Evolutionary conservation across 2,888 invertebrate genomes (phyloP).

Genomic region (Ormyrus thymus): DNA sequence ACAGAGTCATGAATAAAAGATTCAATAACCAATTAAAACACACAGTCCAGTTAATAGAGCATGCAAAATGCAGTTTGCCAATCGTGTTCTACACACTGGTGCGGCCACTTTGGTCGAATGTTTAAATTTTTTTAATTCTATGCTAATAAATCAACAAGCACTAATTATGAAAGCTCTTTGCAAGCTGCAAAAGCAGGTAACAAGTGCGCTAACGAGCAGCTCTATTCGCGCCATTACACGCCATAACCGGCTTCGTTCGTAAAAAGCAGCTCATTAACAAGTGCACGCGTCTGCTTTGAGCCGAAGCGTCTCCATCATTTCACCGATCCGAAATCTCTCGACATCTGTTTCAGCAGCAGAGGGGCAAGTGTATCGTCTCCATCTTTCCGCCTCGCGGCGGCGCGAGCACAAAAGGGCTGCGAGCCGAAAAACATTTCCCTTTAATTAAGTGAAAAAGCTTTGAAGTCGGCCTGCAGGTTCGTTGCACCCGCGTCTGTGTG

Average conservation of each 20-base stretch:
- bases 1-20: conserved; percentile 37
- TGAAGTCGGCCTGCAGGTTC: conserved; percentile 31
- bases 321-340: neutral
- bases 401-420: conserved; percentile 17
- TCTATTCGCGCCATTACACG: too few species aligned
- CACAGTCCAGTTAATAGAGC: conserved; percentile 17
- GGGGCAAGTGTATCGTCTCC: conserved; percentile 3
- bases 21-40: conserved; percentile 29
- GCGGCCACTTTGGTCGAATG: too few species aligned
- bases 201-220: too few species aligned
- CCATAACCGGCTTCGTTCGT: too few species aligned
- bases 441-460: conserved; percentile 53
- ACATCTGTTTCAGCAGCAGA: neutral
- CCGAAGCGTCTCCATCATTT: neutral
- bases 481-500: conserved; percentile 3
- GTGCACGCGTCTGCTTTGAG: too few species aligned
- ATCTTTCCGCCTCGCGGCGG: conserved; percentile 12
- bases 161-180: too few species aligned
- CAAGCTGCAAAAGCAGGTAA: too few species aligned
- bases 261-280: too few species aligned
- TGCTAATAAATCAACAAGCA: too few species aligned
- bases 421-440: conserved; percentile 44
- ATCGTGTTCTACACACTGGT: neutral
- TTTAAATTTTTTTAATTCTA: too few species aligned
- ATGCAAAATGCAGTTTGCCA: neutral